Base-by-base conservation (phyloP, 2,797 vertebrate genomes). In the Darevskia nairensis region DNA sequence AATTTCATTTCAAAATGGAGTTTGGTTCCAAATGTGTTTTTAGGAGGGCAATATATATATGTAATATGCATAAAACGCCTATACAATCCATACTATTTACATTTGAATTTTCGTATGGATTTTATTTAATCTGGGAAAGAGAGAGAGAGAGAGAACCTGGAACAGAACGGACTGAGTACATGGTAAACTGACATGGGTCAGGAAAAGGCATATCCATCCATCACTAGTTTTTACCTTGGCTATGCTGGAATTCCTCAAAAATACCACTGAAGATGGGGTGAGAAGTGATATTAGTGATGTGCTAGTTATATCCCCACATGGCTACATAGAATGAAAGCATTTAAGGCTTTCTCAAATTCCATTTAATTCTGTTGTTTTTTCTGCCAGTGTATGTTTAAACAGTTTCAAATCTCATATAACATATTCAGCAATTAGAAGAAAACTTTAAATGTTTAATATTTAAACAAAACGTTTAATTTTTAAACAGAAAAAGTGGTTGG, bases 381-480 rank as follows among this genome's bases (percentile, higher is more conserved):
- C 87, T 92, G 71, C 88, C 41, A n/a, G 72, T n/a, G 1, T 88
- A 76, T 85, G 50, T 46, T 81, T 86, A 86, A 80, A 46, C 92
- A 88, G 92, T 94, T 91, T 89, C 46, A 82, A 90, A 88, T 92
- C 82, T 91, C 81, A 59, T 94, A 92, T 94, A 95, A 93, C 93
- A 93, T 71, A 91, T 86, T 92, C 89, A 92, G 86, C 89, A 94
- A 92, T 93, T 85, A 90, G 86, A 92, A 92, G 77, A 88, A 92
- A 91, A 91, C 84, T 90, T 91, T 91, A 94, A 71, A 95, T 82
- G 86, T 92, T 94, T 87, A 94, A 87, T 88, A 91, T 87, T 92
- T 92, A 88, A 89, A 80, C 68, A 87, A 85, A 8, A 0, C 85
- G 85, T 84, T 88, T 93, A 93, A 94, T 90, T 92, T 90, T 91